Conservation (phyloP, 1,140 invertebrate genomes). For the Halyomorpha halys region DNA sequence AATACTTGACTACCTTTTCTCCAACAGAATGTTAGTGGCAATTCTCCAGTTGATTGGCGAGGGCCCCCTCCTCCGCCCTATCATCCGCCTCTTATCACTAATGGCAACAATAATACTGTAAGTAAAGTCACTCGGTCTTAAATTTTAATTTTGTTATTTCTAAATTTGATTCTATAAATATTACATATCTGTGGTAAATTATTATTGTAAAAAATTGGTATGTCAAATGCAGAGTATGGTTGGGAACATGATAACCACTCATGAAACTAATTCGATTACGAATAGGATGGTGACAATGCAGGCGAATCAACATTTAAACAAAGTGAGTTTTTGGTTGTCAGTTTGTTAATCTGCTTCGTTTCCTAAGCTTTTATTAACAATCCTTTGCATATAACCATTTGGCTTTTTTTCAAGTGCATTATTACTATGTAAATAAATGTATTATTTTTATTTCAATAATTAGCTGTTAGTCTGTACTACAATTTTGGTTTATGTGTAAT, state of each 20-base stretch:
- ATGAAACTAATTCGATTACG: not conserved
- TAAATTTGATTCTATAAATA: not conserved
- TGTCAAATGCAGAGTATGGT: conserved; percentile 6
- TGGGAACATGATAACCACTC: not conserved
- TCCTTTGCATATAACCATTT: too few relatives aligned
- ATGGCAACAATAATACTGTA: conserved; percentile 14
- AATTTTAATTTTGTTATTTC: not conserved
- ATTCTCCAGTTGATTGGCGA: conserved; percentile 34
- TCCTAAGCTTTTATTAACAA: not conserved
- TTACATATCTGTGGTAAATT: not conserved
- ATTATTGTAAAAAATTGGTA: too few relatives aligned
- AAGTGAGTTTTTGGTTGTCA: too few relatives aligned
- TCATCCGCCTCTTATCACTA: conserved; percentile 26
- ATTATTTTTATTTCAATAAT: too few relatives aligned
- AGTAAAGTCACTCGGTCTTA: not conserved
- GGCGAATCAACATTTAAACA: too few relatives aligned
- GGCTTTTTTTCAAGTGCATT: too few relatives aligned
- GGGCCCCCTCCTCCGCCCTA: conserved; percentile 25
- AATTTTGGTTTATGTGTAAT: too few relatives aligned
- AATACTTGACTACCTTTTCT: conserved; percentile 1
- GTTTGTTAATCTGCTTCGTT: not conserved
- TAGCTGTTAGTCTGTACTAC: too few relatives aligned
- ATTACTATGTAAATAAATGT: too few relatives aligned
- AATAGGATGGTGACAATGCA: too few relatives aligned
- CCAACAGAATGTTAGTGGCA: conserved; percentile 25